Percentiles rank a stretch among this genome's conserved stretches.
These are phyloP conservation scores for Semicossyphus pulcher DNA, from an alignment of 2,113 vertebrate genomes.

Conservation along the genomic window DNA sequence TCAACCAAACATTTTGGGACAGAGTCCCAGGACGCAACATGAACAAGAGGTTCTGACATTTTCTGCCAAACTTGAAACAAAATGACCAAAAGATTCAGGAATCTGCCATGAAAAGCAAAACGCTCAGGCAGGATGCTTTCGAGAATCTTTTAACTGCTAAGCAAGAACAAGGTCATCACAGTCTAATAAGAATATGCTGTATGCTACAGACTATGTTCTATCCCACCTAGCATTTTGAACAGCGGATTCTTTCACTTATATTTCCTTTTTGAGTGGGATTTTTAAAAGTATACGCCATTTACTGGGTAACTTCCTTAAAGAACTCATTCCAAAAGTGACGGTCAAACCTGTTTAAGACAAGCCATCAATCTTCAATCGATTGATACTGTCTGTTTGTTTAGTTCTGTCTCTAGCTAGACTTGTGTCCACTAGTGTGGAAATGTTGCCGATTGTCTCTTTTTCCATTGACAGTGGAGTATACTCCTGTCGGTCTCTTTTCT, in stretches of 20 bases:
- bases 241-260: not conserved
- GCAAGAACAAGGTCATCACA: slow-evolving; percentile 12
- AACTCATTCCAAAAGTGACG: too few species aligned
- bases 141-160: slow-evolving; percentile 24
- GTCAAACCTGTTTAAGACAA: too few species aligned
- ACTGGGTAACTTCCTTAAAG: not conserved
- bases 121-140: slow-evolving; percentile 4
- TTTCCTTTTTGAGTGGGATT: not conserved
- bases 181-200: not conserved
- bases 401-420: too few species aligned
- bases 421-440: too few species aligned
- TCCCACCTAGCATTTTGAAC: not conserved
- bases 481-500: too few species aligned
- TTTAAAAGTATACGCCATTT: not conserved
- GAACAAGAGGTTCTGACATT: slow-evolving; percentile 64
- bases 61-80: slow-evolving; percentile 55
- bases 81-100: slow-evolving; percentile 15
- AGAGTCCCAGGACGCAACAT: slow-evolving; percentile 56
- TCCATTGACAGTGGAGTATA: too few species aligned
- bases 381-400: too few species aligned
- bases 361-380: too few species aligned
- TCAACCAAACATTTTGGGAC: slow-evolving; percentile 68
- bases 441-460: too few species aligned
- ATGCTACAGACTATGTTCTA: not conserved
- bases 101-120: slow-evolving; percentile 21